A percentile compares a stretch with the other conserved stretches of the same genome.
Evolutionary conservation across 2,113 vertebrate species (phyloP).

Genomic region (Danionella cerebrum): DNA sequence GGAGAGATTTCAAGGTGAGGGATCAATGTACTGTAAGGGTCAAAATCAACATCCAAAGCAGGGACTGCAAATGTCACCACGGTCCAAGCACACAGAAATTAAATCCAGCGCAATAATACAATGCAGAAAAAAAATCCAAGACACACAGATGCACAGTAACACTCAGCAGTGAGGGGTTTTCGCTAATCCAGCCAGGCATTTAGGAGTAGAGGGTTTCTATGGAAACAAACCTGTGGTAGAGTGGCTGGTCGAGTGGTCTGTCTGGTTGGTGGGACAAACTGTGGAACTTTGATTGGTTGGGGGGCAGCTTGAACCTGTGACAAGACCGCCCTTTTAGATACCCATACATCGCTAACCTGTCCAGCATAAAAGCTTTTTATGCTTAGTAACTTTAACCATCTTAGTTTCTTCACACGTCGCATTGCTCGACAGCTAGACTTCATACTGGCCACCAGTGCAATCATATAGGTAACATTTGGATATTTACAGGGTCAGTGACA

Average conservation of each 20-base stretch:
- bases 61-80: background rate
- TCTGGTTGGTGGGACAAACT: slow-evolving; percentile 81
- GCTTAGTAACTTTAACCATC: background rate
- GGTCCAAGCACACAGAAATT: slow-evolving; percentile 1
- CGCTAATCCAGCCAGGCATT: slow-evolving; percentile 12
- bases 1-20: background rate
- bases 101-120: background rate
- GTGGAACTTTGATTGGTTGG: slow-evolving; percentile 83
- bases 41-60: background rate
- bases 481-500: too few species aligned
- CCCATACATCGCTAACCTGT: background rate
- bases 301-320: slow-evolving; percentile 78
- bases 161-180: slow-evolving; percentile 8
- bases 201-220: slow-evolving; percentile 26
- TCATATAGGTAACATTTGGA: too few species aligned
- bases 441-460: too few species aligned
- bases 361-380: background rate
- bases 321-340: slow-evolving; percentile 34
- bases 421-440: too few species aligned
- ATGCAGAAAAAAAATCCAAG: background rate
- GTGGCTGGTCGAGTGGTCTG: slow-evolving; percentile 80
- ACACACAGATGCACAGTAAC: slow-evolving; percentile 1
- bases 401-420: too few species aligned
- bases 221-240: slow-evolving; percentile 74
- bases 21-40: background rate